Evolutionary conservation across 2,888 invertebrate genomes (phyloP).

Genomic region (Ochropleura leucogaster): DNA sequence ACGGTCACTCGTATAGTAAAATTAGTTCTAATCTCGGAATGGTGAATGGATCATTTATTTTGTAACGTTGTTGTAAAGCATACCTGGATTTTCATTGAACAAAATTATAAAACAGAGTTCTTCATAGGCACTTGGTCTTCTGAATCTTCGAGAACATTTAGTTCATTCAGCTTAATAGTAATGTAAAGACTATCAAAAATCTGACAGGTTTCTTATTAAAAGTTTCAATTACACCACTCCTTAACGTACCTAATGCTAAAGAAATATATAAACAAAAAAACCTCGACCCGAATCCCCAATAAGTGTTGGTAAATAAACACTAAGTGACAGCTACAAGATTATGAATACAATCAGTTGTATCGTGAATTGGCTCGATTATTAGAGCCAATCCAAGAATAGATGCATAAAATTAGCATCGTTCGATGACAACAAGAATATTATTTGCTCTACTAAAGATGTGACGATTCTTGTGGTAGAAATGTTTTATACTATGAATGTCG

Average conservation of each 20-base stretch:
- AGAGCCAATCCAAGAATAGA: conserved; percentile 14
- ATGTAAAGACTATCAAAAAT: neutral
- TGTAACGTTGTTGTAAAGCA: neutral
- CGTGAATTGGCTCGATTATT: conserved; percentile 9
- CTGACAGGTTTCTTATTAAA: neutral
- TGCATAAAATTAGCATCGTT: conserved; percentile 11
- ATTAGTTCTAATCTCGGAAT: neutral
- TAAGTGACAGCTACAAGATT: neutral
- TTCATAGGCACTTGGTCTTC: no score
- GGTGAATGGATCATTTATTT: conserved; percentile 2
- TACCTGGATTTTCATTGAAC: conserved; percentile 36
- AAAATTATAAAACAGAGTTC: neutral
- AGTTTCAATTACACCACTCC: neutral
- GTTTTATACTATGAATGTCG: no score
- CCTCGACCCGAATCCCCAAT: neutral
- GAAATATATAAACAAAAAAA: no score
- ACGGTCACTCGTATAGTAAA: neutral
- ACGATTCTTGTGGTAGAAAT: neutral
- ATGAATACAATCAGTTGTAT: neutral
- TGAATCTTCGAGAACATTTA: neutral
- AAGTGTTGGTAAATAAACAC: conserved; percentile 29
- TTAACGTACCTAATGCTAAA: no score
- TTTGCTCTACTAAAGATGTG: neutral
- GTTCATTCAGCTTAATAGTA: no score
- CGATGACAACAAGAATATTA: neutral